Base-by-base conservation (phyloP, 2,113 vertebrate species). In the Aegithalos caudatus region DNA sequence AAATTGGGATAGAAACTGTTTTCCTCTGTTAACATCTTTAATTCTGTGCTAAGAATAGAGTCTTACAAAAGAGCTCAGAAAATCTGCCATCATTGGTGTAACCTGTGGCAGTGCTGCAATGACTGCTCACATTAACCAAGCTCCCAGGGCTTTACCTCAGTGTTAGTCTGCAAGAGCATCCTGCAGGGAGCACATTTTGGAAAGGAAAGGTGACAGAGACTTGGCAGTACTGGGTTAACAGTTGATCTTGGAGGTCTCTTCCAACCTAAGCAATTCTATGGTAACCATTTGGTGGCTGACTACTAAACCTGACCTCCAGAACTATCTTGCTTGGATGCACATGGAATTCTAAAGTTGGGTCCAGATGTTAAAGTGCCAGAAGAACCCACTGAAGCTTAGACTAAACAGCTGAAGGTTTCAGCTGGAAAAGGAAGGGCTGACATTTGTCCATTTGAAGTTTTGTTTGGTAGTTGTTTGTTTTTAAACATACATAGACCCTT, bases 401-500 rank as follows among this genome's bases (percentile, higher is more conserved):
- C 58, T 45, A 81, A 85, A 37, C 8, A 62, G 9, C 18, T 35
- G 8, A 38, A 35, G 18, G 24, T 79, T 66, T 71, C 35, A 87
- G 10, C 7, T 54, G 14, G 25, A 73, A 64, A 79, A 72, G 7
- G 9, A 42, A 58, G 3, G 7, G 73, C 4, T 57, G 28, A 67
- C 25, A 53, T 28, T 60, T 38, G 10, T n/a, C 37, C 37, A 60
- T n/a, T 4, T 57, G 17, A 87, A 60, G 14, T n/a, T 64, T 31
- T 76, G 7, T 12, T 74, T 83, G 4, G 14, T 8, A 31, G 18
- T 19, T 54, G 1, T 5, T 11, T 7, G 29, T 40, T 61, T 67
- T 65, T 40, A 33, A 79, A 33, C 37, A 81, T 28, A 28, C 11
- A 16, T 25, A 35, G 10, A 50, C 47, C n/a, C 92, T 98, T 98